phyloP scores from a whole-genome alignment of 2,113 vertebrate species.

The Struthidea cinerea region DNA sequence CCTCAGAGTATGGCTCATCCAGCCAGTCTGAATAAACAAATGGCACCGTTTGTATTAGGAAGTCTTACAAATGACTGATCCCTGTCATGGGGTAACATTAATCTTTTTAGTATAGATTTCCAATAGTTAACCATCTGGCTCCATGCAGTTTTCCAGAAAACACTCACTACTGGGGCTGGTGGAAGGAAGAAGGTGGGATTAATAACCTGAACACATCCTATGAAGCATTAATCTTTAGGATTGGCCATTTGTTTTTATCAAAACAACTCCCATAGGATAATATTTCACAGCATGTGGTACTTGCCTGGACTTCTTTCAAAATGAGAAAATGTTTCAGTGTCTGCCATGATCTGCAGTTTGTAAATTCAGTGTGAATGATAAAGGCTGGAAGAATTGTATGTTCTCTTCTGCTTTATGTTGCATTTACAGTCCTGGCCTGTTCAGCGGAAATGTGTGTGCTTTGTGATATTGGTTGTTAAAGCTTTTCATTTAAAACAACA shows the following conservation, averaged over 20 bases:
- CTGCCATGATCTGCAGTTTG: background rate
- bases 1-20: conserved; percentile 40
- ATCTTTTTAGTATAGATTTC: conserved; percentile 69
- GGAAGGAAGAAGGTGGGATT: conserved; percentile 55
- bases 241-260: conserved; percentile 54
- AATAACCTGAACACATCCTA: conserved; percentile 47
- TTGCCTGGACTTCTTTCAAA: conserved; percentile 34
- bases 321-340: background rate
- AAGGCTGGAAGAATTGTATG: background rate
- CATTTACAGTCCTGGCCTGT: background rate
- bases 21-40: conserved; percentile 59
- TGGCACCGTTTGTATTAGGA: conserved; percentile 54
- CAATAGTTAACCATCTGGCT: conserved; percentile 68
- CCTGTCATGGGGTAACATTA: conserved; percentile 64
- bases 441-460: background rate
- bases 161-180: background rate
- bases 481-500: background rate
- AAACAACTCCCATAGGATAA: conserved; percentile 28
- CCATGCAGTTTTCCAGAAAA: conserved; percentile 39
- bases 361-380: background rate
- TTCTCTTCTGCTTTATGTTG: background rate
- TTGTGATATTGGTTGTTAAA: background rate
- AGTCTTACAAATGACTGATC: conserved; percentile 66
- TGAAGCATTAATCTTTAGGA: conserved; percentile 57
- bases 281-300: conserved; percentile 41